Evolutionary conservation across 2,888 invertebrate species (phyloP).

Genomic region (Napeogenes sylphis): DNA sequence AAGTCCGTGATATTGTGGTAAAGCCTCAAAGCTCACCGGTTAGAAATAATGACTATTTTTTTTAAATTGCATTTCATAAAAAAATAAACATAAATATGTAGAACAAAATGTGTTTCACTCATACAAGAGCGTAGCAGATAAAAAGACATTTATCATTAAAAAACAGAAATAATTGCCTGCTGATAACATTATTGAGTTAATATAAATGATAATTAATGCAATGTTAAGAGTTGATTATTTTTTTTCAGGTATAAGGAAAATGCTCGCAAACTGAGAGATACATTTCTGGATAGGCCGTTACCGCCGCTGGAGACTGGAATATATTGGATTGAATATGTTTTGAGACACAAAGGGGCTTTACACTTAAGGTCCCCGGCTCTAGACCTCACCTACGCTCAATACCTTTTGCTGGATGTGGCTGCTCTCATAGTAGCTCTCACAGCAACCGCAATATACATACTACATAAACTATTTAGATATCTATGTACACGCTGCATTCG

Average conservation of each 20-base stretch:
- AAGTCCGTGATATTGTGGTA: too few species aligned
- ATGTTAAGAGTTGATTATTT: constrained; percentile 4
- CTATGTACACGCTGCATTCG: constrained; percentile 63
- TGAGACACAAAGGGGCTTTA: constrained; percentile 75
- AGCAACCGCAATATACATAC: constrained; percentile 51
- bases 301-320: constrained; percentile 78
- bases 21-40: too few species aligned
- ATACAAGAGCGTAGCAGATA: not conserved
- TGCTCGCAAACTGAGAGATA: constrained; percentile 63
- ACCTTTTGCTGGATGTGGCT: constrained; percentile 62
- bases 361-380: constrained; percentile 73
- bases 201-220: constrained; percentile 7
- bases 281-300: constrained; percentile 77
- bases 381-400: constrained; percentile 68
- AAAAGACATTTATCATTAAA: constrained; percentile 5
- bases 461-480: constrained; percentile 61
- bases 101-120: not conserved
- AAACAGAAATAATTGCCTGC: constrained; percentile 15
- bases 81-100: too few species aligned
- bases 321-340: constrained; percentile 82
- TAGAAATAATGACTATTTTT: too few species aligned
- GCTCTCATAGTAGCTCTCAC: constrained; percentile 52
- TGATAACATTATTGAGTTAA: constrained; percentile 30
- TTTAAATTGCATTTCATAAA: too few species aligned
- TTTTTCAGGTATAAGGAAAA: constrained; percentile 74